Evolutionary conservation across 2,888 invertebrate species (phyloP), one percentile per base, ranked within the genome.

Genomic region (Eupithecia abbreviata): DNA sequence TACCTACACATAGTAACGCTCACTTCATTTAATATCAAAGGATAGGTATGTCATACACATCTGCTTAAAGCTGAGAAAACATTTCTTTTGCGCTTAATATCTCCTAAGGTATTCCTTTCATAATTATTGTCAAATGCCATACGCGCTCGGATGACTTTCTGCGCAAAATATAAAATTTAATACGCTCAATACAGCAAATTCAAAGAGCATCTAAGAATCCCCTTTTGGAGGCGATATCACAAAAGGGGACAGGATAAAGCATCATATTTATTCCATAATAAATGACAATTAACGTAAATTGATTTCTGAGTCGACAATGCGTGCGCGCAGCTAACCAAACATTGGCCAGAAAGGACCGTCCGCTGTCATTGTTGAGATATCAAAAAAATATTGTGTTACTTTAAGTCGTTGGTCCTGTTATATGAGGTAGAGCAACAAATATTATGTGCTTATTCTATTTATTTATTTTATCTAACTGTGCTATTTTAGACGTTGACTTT

Each of bases 251-350:
- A 75, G 90, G 87, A 93, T 92, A 93, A 92, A 92, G 93, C 89
- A 91, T 94, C 93, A 94, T 94, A 94, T 95, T 94, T 94, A 95
- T 94, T 94, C 91, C 93, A 94, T 94, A 95, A 95, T 95, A 95
- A 93, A 95, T 93, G 95, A 93, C 94, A 95, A 95, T 95, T 95
- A 95, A 92, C 92, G 88, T 93, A 94, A 95, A 95, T 94, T 94
- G 94, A 94, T 94, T 94, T 90, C 88, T 82, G 84, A 86, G 86
- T 87, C 85, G 87, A 95, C 94, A 95, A 95, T 92, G 86, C 89
- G 87, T 90, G 91, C 77, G 81, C 85, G 95, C 96, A 96, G 95
- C 96, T 96, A 96, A 96, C 96, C 96, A 96, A 96, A 96, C 96
- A 96, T 96, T 96, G 96, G 95, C 95, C 96, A 95, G 88, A 95